Conservation (phyloP, 2,797 vertebrate species). For the Acomys russatus region DNA sequence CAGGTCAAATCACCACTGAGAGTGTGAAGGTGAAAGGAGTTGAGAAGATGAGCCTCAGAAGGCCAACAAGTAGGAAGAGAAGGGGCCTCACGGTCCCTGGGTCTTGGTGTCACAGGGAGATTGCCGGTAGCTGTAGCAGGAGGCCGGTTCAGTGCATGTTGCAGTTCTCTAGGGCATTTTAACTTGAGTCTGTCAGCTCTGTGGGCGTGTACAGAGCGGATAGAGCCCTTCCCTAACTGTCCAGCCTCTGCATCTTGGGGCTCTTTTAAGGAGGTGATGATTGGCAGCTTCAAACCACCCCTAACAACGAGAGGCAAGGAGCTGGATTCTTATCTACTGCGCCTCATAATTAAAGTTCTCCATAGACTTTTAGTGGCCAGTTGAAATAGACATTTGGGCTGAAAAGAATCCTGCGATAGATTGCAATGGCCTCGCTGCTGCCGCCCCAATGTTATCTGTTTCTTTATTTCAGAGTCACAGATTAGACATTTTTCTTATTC, state of each 20-base stretch:
- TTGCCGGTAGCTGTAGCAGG: constrained; percentile 75
- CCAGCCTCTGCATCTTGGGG: constrained; percentile 71
- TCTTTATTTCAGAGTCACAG: constrained; percentile 65
- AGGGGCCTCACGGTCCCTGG: neutral
- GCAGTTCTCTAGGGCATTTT: constrained; percentile 82
- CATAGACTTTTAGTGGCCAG: constrained; percentile 76
- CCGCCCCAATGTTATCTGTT: constrained; percentile 67
- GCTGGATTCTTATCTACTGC: constrained; percentile 77
- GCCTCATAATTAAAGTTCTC: constrained; percentile 83
- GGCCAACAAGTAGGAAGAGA: neutral
- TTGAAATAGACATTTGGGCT: constrained; percentile 77
- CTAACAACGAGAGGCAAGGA: constrained; percentile 75
- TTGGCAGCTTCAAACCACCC: constrained; percentile 77
- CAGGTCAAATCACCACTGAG: neutral
- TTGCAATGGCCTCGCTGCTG: constrained; percentile 48
- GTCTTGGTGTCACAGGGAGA: neutral
- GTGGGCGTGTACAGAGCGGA: neutral
- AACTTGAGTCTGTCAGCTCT: constrained; percentile 82
- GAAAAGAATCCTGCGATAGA: constrained; percentile 76
- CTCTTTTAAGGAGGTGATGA: constrained; percentile 79
- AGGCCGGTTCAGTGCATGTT: constrained; percentile 77
- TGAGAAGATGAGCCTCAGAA: neutral
- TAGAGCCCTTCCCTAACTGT: neutral
- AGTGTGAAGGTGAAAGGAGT: neutral
- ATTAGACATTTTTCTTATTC: constrained; percentile 70